These are phyloP conservation scores for Sturnira hondurensis DNA, from an alignment of 2,113 vertebrate species.

Conservation along the genomic window DNA sequence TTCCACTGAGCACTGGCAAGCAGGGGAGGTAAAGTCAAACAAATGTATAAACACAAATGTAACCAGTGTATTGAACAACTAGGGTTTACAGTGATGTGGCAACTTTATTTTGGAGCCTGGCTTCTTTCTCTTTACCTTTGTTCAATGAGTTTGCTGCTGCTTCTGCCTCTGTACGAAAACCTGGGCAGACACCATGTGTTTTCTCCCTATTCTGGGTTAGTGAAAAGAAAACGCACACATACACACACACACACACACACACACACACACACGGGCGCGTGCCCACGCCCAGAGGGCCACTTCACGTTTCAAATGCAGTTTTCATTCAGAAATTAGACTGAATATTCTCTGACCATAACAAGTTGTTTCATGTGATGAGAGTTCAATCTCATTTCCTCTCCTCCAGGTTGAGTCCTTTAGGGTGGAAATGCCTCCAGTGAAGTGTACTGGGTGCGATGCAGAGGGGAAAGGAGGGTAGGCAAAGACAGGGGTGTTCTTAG, in stretches of 20 bases:
- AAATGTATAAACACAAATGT: not conserved
- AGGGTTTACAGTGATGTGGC: not conserved
- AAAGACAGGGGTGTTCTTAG: not conserved
- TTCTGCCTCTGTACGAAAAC: not conserved
- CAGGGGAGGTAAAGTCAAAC: not conserved
- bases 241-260: not conserved
- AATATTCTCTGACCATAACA: not conserved
- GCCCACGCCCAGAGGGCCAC: no score
- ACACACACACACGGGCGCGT: not conserved
- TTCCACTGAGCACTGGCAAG: not conserved
- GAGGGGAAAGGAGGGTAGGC: not conserved
- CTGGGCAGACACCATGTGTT: not conserved
- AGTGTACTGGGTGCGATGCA: not conserved
- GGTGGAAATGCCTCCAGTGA: not conserved
- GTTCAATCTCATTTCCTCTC: not conserved
- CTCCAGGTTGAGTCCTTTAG: not conserved
- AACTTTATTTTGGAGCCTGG: not conserved
- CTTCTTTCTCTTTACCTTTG: not conserved
- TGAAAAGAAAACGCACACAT: not conserved
- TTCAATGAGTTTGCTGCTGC: not conserved
- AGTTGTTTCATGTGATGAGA: not conserved
- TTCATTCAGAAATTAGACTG: not conserved
- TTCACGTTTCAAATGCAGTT: not conserved
- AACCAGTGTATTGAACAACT: not conserved
- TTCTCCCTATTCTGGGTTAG: not conserved